phyloP scores from a whole-genome alignment of 2,113 vertebrate genomes.

The Ophiodon elongatus region DNA sequence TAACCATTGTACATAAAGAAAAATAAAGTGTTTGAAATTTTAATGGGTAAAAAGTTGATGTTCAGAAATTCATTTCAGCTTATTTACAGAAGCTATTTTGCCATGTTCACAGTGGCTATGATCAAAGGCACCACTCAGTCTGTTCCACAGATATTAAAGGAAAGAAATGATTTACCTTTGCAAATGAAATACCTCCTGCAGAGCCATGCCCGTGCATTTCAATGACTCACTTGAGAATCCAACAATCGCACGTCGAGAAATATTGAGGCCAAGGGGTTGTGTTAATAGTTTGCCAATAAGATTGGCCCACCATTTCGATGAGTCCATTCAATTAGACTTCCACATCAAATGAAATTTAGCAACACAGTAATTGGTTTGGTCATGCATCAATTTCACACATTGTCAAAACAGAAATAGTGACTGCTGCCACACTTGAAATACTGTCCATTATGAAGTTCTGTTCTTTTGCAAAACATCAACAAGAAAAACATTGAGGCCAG shows the following conservation, averaged over 20 bases:
- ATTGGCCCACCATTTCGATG: slow-evolving; percentile 54
- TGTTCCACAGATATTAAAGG: slow-evolving; percentile 70
- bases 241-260: slow-evolving; percentile 59
- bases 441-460: slow-evolving; percentile 12
- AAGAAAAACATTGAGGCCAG: slow-evolving; percentile 3
- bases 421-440: slow-evolving; percentile 28
- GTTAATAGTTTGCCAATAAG: slow-evolving; percentile 72
- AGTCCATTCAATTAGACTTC: slow-evolving; percentile 64
- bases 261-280: slow-evolving; percentile 65
- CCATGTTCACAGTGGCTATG: slow-evolving; percentile 57
- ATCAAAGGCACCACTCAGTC: slow-evolving; percentile 75
- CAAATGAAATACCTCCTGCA: slow-evolving; percentile 76
- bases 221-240: slow-evolving; percentile 62
- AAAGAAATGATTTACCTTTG: slow-evolving; percentile 74
- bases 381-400: slow-evolving; percentile 56
- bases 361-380: slow-evolving; percentile 58
- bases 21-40: slow-evolving; percentile 36
- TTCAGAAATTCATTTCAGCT: slow-evolving; percentile 51
- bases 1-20: slow-evolving; percentile 24
- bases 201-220: slow-evolving; percentile 68
- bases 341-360: slow-evolving; percentile 67
- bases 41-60: slow-evolving; percentile 38
- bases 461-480: slow-evolving; percentile 11
- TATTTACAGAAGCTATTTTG: slow-evolving; percentile 59
- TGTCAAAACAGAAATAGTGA: slow-evolving; percentile 43